Conservation (phyloP, 2,888 invertebrate species). For the Conistra vaccinii region DNA sequence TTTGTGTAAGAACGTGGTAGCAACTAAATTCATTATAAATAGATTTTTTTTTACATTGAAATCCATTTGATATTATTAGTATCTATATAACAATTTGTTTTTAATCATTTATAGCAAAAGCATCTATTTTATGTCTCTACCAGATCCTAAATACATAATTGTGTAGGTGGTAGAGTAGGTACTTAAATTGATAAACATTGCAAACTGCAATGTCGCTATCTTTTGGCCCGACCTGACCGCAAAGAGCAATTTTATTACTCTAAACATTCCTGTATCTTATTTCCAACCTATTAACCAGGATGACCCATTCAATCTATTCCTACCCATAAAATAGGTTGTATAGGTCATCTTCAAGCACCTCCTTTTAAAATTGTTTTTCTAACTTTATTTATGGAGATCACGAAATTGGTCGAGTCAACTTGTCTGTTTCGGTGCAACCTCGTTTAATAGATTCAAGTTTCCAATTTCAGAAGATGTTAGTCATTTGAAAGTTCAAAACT, state of each 20-base stretch:
- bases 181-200: constrained; percentile 34
- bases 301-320: constrained; percentile 40
- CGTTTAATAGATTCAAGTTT: constrained; percentile 58
- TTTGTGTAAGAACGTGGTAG: neutral
- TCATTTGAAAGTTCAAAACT: constrained; percentile 48
- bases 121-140: neutral
- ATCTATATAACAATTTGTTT: neutral
- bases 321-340: constrained; percentile 14
- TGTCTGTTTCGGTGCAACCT: constrained; percentile 52
- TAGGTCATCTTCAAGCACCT: constrained; percentile 8
- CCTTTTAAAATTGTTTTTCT: constrained; percentile 29
- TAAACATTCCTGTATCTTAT: constrained; percentile 28
- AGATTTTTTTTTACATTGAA: constrained; percentile 1
- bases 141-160: constrained; percentile 2
- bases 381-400: constrained; percentile 33
- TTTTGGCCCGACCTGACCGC: constrained; percentile 34
- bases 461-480: constrained; percentile 62
- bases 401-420: constrained; percentile 40
- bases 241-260: constrained; percentile 24
- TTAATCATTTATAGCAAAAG: neutral
- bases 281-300: constrained; percentile 31
- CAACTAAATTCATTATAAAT: neutral
- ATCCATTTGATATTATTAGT: neutral
- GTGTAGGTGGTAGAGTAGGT: constrained; percentile 41
- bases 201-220: constrained; percentile 23